Conservation (phyloP, 30 jellyfish, hydroid and myxozoan species). For the Aurelia coerulea region DNA sequence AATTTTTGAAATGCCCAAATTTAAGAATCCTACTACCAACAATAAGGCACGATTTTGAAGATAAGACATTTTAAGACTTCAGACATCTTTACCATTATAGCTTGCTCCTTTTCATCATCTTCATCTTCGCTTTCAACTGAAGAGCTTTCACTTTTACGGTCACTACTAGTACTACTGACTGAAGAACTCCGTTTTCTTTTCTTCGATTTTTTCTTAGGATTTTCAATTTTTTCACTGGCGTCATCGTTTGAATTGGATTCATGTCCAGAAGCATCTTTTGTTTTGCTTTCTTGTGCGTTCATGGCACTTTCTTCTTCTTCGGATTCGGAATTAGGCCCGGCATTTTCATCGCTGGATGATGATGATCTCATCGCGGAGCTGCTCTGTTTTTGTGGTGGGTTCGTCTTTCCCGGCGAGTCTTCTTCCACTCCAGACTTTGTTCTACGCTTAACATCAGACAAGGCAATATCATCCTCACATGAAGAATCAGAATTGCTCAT, state of each 20-base stretch:
- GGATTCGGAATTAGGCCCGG: not conserved
- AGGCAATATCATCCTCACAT: conserved; percentile 8
- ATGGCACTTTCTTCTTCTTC: no score
- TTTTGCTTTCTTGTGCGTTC: no score
- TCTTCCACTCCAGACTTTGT: not conserved
- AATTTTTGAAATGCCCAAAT: no score
- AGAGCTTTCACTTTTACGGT: not conserved
- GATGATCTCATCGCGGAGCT: not conserved
- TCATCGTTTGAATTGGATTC: no score
- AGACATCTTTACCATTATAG: no score
- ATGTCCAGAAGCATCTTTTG: no score
- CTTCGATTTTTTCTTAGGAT: no score
- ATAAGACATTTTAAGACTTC: no score
- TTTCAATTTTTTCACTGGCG: no score
- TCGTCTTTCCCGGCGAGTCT: no score
- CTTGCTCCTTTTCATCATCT: not conserved
- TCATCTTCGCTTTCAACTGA: not conserved
- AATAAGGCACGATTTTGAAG: no score
- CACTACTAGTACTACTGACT: not conserved
- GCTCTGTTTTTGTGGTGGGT: not conserved
- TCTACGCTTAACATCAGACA: not conserved
- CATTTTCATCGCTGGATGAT: not conserved
- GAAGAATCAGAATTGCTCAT: not conserved
- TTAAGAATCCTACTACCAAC: no score
- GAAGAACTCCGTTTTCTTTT: not conserved